Conservation (phyloP, 2,113 vertebrate species). For the Microtus ochrogaster region DNA sequence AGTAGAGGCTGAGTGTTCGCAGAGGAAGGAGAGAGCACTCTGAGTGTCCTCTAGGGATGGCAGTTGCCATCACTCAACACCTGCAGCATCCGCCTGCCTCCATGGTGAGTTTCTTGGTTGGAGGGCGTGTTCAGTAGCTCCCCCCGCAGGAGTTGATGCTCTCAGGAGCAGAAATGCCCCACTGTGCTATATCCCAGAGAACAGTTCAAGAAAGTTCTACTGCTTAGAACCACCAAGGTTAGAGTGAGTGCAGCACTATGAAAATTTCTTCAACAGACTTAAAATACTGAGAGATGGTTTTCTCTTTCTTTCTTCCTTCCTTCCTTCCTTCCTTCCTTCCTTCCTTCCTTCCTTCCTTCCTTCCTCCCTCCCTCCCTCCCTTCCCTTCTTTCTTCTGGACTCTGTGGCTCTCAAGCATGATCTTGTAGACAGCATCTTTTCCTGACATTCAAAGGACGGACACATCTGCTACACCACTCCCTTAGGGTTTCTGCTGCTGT, state of each 20-base stretch:
- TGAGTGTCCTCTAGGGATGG: fast-evolving
- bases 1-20: too few species aligned
- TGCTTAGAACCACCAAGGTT: neutral
- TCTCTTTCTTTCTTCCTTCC: fast-evolving
- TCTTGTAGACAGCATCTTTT: neutral
- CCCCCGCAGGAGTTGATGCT: neutral
- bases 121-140: too few species aligned
- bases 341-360: fast-evolving
- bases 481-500: neutral
- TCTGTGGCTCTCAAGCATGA: neutral
- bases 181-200: neutral
- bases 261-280: neutral
- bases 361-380: fast-evolving
- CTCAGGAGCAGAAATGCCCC: neutral
- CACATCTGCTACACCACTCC: neutral
- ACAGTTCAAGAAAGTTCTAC: neutral
- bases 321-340: fast-evolving
- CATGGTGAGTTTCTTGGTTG: neutral
- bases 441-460: neutral
- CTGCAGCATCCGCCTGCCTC: neutral
- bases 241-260: neutral
- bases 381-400: too few species aligned
- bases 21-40: neutral
- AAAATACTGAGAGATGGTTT: neutral
- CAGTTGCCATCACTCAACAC: fast-evolving